phyloP scores from a whole-genome alignment of 2,113 vertebrate genomes.

The Tetrao urogallus region DNA sequence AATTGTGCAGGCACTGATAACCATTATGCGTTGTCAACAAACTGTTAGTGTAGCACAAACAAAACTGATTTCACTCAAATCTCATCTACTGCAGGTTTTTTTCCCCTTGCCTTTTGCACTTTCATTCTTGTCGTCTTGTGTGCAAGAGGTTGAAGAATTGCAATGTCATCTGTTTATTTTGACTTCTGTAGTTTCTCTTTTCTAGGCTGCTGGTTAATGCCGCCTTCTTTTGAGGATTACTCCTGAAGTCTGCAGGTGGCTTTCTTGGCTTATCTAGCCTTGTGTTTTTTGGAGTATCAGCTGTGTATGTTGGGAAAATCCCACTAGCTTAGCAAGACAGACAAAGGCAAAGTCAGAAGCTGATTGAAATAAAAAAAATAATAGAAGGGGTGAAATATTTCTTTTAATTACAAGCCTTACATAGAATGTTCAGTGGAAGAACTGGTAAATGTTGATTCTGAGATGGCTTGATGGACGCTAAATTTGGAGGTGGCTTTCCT shows the following conservation, averaged over 20 bases:
- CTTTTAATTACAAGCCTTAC: neutral
- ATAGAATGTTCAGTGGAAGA: neutral
- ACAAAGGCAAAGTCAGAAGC: neutral
- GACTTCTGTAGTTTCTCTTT: neutral
- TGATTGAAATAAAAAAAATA: neutral
- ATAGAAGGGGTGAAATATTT: neutral
- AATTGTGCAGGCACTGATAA: neutral
- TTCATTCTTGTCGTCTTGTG: accelerated
- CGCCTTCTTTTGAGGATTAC: neutral
- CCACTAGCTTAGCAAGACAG: neutral
- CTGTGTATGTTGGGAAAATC: neutral
- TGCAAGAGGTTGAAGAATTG: neutral
- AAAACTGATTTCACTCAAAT: neutral
- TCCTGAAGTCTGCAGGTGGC: neutral
- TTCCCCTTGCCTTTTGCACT: neutral
- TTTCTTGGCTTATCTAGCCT: neutral
- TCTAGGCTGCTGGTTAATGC: neutral
- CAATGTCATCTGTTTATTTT: neutral
- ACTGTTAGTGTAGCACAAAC: neutral
- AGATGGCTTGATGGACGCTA: neutral
- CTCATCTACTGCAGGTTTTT: neutral
- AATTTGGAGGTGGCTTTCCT: neutral
- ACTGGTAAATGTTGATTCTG: neutral
- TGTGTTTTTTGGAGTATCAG: neutral
- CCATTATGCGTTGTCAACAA: accelerated